Conservation (phyloP, 2,888 invertebrate genomes). For the Junonia oenone region DNA sequence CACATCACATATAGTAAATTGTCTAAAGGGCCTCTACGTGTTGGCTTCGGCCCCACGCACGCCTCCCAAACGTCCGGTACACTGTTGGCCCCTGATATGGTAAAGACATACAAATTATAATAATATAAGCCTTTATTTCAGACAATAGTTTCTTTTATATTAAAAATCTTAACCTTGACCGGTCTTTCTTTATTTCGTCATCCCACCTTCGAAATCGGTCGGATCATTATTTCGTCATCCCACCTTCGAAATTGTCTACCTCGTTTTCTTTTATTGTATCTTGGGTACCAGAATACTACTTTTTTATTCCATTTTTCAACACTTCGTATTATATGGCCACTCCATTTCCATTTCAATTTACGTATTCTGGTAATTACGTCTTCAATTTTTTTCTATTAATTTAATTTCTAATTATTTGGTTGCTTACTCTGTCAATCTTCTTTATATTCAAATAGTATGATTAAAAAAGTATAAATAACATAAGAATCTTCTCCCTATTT, state of each 20-base stretch:
- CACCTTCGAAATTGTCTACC: slow-evolving; percentile 12
- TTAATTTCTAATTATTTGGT: neutral
- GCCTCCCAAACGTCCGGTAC: no score
- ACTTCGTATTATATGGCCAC: slow-evolving; percentile 7
- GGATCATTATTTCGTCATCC: slow-evolving; percentile 14
- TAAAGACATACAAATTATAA: no score
- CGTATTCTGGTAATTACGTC: slow-evolving; percentile 4
- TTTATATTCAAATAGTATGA: neutral
- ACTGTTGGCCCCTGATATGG: no score
- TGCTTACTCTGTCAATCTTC: neutral
- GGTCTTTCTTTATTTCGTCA: slow-evolving; percentile 15
- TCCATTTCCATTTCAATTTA: slow-evolving; percentile 6
- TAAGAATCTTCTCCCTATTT: no score
- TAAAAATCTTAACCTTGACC: no score
- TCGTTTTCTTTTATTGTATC: slow-evolving; percentile 14
- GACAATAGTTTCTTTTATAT: no score
- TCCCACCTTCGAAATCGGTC: slow-evolving; percentile 10
- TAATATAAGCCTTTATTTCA: no score
- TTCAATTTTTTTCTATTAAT: slow-evolving; percentile 1
- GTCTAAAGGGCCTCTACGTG: no score
- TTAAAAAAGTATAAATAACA: no score
- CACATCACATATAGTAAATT: no score
- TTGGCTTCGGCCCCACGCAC: no score
- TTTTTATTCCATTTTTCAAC: neutral
- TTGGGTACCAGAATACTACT: slow-evolving; percentile 11